phyloP scores from a whole-genome alignment of 2,797 vertebrate species.

The Pristis pectinata region DNA sequence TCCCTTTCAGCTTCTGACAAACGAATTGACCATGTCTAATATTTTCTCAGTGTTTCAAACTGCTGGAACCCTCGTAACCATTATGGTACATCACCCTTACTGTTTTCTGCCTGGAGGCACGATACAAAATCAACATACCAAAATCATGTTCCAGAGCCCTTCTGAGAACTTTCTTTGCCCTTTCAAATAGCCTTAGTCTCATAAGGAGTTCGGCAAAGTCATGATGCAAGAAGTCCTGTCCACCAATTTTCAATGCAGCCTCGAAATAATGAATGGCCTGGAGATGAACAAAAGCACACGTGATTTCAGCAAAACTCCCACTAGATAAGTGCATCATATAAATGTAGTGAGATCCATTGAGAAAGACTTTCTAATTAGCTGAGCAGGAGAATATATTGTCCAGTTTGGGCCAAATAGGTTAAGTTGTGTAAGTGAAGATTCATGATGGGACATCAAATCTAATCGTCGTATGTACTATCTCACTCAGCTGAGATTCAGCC shows the following conservation, averaged over 20 bases:
- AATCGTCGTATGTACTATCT: too few species aligned
- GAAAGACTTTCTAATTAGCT: not conserved
- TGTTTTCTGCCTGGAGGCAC: not conserved
- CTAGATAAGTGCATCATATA: not conserved
- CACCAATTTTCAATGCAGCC: constrained; percentile 55
- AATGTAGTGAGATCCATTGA: not conserved
- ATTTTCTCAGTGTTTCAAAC: too few species aligned
- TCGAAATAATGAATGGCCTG: constrained; percentile 66
- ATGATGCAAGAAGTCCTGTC: constrained; percentile 56
- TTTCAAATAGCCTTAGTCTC: constrained; percentile 56
- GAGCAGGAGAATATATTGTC: not conserved
- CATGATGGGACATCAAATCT: too few species aligned
- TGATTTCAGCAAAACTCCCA: not conserved
- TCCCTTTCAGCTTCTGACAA: too few species aligned
- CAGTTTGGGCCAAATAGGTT: too few species aligned
- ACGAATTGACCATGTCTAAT: too few species aligned
- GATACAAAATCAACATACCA: constrained; percentile 45
- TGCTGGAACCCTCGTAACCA: too few species aligned
- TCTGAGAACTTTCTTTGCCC: constrained; percentile 58
- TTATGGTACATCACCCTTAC: too few species aligned
- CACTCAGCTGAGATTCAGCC: too few species aligned
- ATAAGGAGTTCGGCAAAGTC: constrained; percentile 59
- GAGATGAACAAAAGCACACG: constrained; percentile 8
- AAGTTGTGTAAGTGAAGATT: too few species aligned
- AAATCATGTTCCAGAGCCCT: constrained; percentile 53